Conservation (phyloP, 37 sponge, comb jelly and placozoan species). For the Beroe forskalii region DNA sequence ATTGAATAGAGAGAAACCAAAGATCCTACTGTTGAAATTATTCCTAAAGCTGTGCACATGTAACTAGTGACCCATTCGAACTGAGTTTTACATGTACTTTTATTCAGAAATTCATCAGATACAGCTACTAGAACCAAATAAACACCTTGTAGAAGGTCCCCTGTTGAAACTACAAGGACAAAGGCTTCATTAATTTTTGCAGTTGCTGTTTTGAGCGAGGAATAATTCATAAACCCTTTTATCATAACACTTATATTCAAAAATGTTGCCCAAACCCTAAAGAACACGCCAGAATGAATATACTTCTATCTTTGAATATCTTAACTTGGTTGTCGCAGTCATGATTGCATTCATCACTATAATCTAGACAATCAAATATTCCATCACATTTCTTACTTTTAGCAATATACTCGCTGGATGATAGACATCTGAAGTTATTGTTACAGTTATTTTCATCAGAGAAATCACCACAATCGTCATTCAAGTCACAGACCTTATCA, state of each 20-base stretch:
- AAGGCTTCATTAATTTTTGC: background rate
- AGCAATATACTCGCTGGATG: background rate
- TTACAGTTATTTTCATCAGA: background rate
- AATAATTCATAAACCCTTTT: background rate
- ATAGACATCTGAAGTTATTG: background rate
- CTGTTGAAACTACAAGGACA: background rate
- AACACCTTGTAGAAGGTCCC: background rate
- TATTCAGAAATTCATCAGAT: background rate
- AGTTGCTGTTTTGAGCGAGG: background rate
- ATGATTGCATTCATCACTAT: background rate
- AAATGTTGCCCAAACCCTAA: background rate
- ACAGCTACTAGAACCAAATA: background rate
- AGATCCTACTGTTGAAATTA: background rate
- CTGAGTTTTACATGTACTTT: background rate
- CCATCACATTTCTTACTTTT: background rate
- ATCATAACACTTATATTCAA: background rate
- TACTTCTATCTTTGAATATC: background rate
- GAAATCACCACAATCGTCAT: background rate
- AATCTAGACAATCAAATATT: background rate
- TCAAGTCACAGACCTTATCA: background rate
- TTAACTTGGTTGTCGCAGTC: background rate
- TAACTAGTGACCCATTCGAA: background rate
- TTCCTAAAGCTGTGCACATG: background rate
- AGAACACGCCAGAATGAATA: background rate
- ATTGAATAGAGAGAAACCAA: background rate